Conservation (phyloP, 2,888 invertebrate species). For the Tenodera sinensis region DNA sequence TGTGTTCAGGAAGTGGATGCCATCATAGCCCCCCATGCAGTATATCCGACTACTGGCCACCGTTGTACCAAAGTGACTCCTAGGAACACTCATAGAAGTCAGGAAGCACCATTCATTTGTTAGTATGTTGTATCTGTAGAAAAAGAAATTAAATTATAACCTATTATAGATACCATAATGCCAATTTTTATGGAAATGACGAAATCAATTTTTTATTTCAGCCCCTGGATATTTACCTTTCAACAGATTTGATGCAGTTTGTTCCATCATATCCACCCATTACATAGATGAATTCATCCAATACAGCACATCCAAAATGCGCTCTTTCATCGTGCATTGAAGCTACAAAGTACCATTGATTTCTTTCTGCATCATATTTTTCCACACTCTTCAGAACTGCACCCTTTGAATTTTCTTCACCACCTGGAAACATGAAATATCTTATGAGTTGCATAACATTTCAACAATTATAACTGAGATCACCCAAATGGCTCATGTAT, state of each 20-base stretch:
- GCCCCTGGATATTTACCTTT: constrained; percentile 34
- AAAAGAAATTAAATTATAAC: neutral
- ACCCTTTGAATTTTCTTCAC: constrained; percentile 34
- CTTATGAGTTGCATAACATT: too few relatives aligned
- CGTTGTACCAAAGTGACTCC: constrained; percentile 39
- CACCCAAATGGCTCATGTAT: too few relatives aligned
- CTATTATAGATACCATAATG: neutral
- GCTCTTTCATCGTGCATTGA: constrained; percentile 39
- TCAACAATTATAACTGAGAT: too few relatives aligned
- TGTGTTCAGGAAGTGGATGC: constrained; percentile 39
- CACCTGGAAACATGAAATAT: constrained; percentile 22
- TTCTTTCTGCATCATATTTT: constrained; percentile 37
- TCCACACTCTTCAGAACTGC: constrained; percentile 37
- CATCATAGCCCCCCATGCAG: constrained; percentile 40
- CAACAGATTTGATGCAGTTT: constrained; percentile 38
- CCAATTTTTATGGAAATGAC: too few relatives aligned
- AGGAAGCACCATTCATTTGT: constrained; percentile 39
- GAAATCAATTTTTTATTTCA: too few relatives aligned
- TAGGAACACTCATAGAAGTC: constrained; percentile 39
- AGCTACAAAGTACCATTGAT: constrained; percentile 38
- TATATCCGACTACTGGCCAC: constrained; percentile 39
- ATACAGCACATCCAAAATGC: constrained; percentile 38
- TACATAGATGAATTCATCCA: constrained; percentile 39
- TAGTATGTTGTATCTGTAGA: constrained; percentile 37
- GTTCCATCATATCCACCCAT: constrained; percentile 40